Percentiles rank a stretch among this genome's conserved stretches.
phyloP scores from a whole-genome alignment of 2,113 vertebrate genomes.

The Alosa alosa region DNA sequence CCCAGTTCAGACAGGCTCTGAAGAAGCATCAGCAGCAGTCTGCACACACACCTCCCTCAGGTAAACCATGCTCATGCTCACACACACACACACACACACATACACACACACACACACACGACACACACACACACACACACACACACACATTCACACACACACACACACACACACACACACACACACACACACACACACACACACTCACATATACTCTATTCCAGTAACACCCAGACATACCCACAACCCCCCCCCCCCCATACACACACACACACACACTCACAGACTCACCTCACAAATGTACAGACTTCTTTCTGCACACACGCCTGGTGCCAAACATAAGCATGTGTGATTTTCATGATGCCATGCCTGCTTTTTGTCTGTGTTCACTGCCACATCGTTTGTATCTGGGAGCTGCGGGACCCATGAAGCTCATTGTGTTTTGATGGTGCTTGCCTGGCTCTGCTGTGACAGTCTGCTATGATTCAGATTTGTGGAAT shows the following conservation, averaged over 20 bases:
- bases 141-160: not conserved
- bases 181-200: not conserved
- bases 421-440: not conserved
- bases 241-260: too few relatives aligned
- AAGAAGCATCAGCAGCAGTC: constrained; percentile 73
- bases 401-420: not conserved
- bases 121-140: not conserved
- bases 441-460: not conserved
- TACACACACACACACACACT: too few relatives aligned
- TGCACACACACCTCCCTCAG: not conserved
- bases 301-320: not conserved
- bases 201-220: not conserved
- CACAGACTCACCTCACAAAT: too few relatives aligned
- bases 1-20: constrained; percentile 88
- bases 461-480: not conserved
- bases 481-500: not conserved
- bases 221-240: too few relatives aligned
- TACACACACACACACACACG: not conserved
- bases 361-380: too few relatives aligned
- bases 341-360: not conserved
- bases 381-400: too few relatives aligned
- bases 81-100: not conserved
- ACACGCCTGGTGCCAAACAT: not conserved
- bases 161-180: not conserved
- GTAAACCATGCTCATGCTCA: not conserved